Evolutionary conservation across 1,140 invertebrate species (phyloP).

Genomic region (Drosophila arizonae): DNA sequence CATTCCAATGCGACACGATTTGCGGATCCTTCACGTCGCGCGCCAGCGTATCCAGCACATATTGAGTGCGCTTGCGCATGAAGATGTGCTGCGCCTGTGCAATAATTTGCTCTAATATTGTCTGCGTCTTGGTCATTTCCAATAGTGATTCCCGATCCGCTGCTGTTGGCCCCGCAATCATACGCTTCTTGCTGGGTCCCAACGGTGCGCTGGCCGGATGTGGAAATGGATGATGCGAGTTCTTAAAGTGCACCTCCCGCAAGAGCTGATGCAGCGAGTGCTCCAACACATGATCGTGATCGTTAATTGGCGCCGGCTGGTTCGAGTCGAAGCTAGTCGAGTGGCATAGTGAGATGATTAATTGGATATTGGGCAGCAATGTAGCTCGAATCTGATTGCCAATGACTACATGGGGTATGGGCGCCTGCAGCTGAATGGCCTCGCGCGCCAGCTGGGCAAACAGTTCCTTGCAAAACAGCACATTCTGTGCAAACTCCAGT

Average conservation of each 20-base stretch:
- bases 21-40: constrained; percentile 96
- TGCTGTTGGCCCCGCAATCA: constrained; percentile 94
- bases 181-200: constrained; percentile 93
- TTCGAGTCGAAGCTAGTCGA: constrained; percentile 87
- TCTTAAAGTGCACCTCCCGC: constrained; percentile 95
- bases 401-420: constrained; percentile 97
- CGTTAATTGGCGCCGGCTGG: constrained; percentile 87
- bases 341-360: constrained; percentile 91
- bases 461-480: constrained; percentile 98
- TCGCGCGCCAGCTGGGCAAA: constrained; percentile 97
- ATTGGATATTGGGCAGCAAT: constrained; percentile 95
- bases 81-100: constrained; percentile 98
- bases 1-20: constrained; percentile 97
- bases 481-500: constrained; percentile 97
- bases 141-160: constrained; percentile 93
- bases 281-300: constrained; percentile 97
- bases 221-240: constrained; percentile 96
- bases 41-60: constrained; percentile 96
- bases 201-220: constrained; percentile 96
- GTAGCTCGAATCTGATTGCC: constrained; percentile 98
- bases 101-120: constrained; percentile 97
- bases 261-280: constrained; percentile 97
- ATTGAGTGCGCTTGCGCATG: constrained; percentile 93
- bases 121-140: constrained; percentile 94
- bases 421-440: constrained; percentile 95